Conservation (phyloP, 2,888 invertebrate genomes). For the Ommatoiulus sabulosus region DNA sequence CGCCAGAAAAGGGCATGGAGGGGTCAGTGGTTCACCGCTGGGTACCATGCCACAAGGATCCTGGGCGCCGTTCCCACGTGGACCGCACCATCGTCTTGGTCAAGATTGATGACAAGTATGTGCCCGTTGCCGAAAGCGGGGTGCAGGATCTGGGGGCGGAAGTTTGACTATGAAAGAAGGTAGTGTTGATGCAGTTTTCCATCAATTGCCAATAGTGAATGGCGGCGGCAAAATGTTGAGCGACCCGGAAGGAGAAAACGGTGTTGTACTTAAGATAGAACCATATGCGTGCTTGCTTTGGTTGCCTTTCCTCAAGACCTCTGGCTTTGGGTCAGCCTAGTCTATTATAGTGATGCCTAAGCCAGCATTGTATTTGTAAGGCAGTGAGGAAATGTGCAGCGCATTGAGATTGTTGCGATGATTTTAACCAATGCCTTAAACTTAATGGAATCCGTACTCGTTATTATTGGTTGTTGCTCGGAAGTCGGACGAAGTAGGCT, state of each 20-base stretch:
- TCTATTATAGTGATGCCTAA: conserved; percentile 1
- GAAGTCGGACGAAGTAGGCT: neutral
- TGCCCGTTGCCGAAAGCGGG: conserved; percentile 92
- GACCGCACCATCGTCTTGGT: conserved; percentile 91
- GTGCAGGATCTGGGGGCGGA: conserved; percentile 70
- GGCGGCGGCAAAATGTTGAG: neutral
- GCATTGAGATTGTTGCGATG: neutral
- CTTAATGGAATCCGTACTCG: conserved; percentile 27
- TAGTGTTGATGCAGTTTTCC: neutral
- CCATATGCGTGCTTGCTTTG: neutral
- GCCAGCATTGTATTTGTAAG: conserved; percentile 6
- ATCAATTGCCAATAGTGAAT: neutral
- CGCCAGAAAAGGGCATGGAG: conserved; percentile 91
- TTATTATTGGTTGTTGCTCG: conserved; percentile 11
- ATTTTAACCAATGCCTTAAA: conserved; percentile 22
- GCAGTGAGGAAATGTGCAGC: neutral
- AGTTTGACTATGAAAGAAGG: conserved; percentile 62
- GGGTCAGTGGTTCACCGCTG: conserved; percentile 93
- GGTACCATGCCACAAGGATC: conserved; percentile 92
- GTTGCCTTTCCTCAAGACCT: neutral
- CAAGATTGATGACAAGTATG: conserved; percentile 92
- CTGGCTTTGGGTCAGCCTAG: neutral
- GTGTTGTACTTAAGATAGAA: neutral
- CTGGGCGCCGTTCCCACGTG: conserved; percentile 87
- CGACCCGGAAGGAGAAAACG: neutral